Percentiles rank a stretch among this genome's conserved stretches.
Evolutionary conservation across 2,113 vertebrate genomes (phyloP).

Genomic region (Cervus canadensis): DNA sequence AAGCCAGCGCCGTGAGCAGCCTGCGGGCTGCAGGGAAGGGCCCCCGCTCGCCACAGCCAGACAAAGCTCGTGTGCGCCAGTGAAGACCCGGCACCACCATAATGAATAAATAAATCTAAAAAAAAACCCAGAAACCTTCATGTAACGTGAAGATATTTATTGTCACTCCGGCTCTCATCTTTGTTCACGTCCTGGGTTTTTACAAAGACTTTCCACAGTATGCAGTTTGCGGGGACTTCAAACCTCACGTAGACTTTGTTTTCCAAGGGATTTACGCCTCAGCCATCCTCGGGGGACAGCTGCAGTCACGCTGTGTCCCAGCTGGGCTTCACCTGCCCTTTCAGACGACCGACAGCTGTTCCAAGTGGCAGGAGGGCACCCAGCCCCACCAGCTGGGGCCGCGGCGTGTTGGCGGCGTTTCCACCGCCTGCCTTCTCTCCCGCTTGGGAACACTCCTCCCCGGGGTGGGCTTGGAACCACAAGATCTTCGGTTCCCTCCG

Average conservation of each 20-base stretch:
- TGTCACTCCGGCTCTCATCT: background rate
- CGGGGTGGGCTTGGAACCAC: background rate
- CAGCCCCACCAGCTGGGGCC: background rate
- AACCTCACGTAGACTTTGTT: background rate
- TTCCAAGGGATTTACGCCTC: background rate
- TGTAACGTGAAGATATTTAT: accelerated
- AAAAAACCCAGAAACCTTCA: background rate
- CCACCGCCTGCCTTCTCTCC: accelerated
- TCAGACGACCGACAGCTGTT: background rate
- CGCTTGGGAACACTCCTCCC: background rate
- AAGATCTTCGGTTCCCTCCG: background rate
- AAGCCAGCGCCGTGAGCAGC: accelerated
- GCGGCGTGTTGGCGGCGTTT: accelerated
- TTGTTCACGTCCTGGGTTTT: background rate
- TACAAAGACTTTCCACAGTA: background rate
- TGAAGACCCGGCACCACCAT: background rate
- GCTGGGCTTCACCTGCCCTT: background rate
- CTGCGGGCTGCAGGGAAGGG: accelerated
- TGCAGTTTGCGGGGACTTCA: background rate
- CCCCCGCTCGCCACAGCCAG: background rate
- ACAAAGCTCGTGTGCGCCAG: accelerated
- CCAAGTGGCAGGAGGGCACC: accelerated
- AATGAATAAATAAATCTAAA: accelerated
- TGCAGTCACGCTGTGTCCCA: accelerated
- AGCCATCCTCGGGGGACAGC: background rate